Evolutionary conservation across 2,888 invertebrate species (phyloP).

Genomic region (Drosophila tripunctata): DNA sequence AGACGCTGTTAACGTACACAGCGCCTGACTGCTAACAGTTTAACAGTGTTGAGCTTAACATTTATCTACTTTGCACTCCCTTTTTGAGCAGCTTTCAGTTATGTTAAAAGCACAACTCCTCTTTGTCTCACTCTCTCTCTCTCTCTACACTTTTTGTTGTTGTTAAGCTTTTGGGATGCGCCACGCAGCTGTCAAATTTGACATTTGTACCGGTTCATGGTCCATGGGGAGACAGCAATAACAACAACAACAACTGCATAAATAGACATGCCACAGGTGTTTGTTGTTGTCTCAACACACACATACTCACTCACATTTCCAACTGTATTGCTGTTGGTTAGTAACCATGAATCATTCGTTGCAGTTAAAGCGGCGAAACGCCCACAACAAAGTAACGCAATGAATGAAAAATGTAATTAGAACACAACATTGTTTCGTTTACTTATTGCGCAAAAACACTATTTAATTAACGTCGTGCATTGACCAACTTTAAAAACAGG

Average conservation of each 20-base stretch:
- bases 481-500: conserved; percentile 52
- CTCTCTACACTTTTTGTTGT: neutral
- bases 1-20: conserved; percentile 4
- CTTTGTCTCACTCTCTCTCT: too few species aligned
- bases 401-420: conserved; percentile 40
- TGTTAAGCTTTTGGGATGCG: conserved; percentile 50
- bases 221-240: neutral
- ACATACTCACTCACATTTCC: neutral
- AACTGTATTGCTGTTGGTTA: conserved; percentile 29
- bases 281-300: conserved; percentile 29
- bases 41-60: conserved; percentile 24
- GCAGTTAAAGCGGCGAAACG: conserved; percentile 41
- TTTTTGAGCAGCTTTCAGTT: neutral
- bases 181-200: conserved; percentile 65
- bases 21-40: conserved; percentile 4
- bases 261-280: conserved; percentile 61
- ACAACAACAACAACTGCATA: conserved; percentile 17
- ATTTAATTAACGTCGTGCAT: conserved; percentile 64
- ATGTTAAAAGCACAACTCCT: conserved; percentile 10
- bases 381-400: conserved; percentile 33
- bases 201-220: conserved; percentile 57
- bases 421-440: conserved; percentile 41
- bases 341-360: conserved; percentile 69
- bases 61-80: neutral
- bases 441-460: conserved; percentile 52